phyloP scores from a whole-genome alignment of 1,140 invertebrate species.

The Arctopsyche grandis region DNA sequence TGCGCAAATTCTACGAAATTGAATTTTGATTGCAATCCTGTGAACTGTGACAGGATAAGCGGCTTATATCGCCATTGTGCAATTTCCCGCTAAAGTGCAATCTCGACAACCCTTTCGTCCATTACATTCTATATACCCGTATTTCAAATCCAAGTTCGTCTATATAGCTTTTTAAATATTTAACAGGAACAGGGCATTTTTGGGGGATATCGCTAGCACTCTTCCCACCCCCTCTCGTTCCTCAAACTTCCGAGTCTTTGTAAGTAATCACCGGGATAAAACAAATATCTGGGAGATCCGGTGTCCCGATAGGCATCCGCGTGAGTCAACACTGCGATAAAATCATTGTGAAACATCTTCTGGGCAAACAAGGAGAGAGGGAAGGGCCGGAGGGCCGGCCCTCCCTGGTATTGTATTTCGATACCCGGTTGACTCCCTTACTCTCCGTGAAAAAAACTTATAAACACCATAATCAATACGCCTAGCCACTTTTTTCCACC shows the following conservation, averaged over 20 bases:
- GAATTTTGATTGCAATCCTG: slow-evolving; percentile 8
- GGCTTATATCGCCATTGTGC: not conserved
- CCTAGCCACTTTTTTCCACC: not conserved
- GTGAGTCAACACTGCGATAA: slow-evolving; percentile 54
- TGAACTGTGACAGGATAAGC: slow-evolving; percentile 10
- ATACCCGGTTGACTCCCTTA: slow-evolving; percentile 31
- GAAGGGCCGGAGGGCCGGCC: not conserved
- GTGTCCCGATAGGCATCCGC: slow-evolving; percentile 39
- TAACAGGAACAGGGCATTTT: too few species aligned
- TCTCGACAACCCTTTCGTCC: not conserved
- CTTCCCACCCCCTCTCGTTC: too few species aligned
- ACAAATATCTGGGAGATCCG: slow-evolving; percentile 46
- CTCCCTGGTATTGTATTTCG: slow-evolving; percentile 51
- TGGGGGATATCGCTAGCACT: too few species aligned
- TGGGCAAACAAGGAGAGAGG: slow-evolving; percentile 45
- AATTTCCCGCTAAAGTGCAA: not conserved
- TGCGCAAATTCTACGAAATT: not conserved
- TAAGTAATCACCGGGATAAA: slow-evolving; percentile 48
- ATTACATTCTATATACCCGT: too few species aligned
- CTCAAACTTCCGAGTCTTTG: slow-evolving; percentile 15
- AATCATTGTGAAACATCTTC: slow-evolving; percentile 56
- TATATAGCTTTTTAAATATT: not conserved
- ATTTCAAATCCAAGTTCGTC: not conserved
- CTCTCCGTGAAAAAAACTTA: slow-evolving; percentile 2
- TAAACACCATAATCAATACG: slow-evolving; percentile 30